These are phyloP conservation scores for Caenorhabditis inopinata DNA, from an alignment of 1,140 invertebrate species.

Conservation along the genomic window DNA sequence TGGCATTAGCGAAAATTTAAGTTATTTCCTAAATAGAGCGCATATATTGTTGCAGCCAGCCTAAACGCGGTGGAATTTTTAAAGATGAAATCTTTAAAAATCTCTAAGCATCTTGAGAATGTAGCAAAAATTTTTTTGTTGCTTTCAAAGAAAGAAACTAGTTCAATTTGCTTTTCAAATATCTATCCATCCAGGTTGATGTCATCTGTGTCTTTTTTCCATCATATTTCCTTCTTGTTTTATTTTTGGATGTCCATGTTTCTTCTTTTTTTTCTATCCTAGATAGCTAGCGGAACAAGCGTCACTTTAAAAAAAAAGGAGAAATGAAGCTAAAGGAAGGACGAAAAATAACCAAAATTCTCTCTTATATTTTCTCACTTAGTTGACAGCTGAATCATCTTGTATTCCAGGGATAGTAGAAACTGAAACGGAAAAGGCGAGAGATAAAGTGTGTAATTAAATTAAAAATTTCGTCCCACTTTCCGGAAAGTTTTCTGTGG, in stretches of 20 bases:
- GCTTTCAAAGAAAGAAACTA: no score
- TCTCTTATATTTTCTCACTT: background rate
- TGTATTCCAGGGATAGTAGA: background rate
- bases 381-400: background rate
- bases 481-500: background rate
- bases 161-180: background rate
- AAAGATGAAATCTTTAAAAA: no score
- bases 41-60: no score
- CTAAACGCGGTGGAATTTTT: no score
- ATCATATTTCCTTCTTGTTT: background rate
- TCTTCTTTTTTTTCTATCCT: background rate
- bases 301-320: background rate
- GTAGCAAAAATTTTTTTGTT: no score
- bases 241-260: slow-evolving; percentile 20
- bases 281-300: background rate
- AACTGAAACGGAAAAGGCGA: background rate
- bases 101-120: no score
- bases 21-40: no score
- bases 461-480: background rate
- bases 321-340: slow-evolving; percentile 23
- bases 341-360: background rate
- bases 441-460: background rate
- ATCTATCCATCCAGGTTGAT: background rate
- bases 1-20: no score
- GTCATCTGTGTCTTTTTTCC: slow-evolving; percentile 2